phyloP scores from a whole-genome alignment of 2,797 vertebrate genomes.

The Sternarchorhynchus goeldii region DNA sequence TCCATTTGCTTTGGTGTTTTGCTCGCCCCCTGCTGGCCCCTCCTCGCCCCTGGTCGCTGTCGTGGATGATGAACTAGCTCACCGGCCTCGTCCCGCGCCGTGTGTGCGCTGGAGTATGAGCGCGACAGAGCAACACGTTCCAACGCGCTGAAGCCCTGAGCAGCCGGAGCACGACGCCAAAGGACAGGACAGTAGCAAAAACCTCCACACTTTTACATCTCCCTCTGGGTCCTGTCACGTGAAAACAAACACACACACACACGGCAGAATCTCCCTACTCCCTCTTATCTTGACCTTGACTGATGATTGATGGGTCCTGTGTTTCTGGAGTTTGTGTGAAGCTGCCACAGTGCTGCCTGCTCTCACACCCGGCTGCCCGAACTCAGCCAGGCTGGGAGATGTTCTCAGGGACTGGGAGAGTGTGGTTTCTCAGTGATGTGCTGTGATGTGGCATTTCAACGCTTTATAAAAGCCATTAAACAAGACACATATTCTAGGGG shows the following conservation, averaged over 20 bases:
- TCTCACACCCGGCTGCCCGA: slow-evolving; percentile 44
- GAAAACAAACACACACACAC: slow-evolving; percentile 6
- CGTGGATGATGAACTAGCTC: not conserved
- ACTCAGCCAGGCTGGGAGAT: not conserved
- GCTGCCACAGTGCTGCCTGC: slow-evolving; percentile 37
- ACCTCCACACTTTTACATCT: not conserved
- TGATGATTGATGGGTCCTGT: slow-evolving; percentile 26
- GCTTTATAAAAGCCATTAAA: no score
- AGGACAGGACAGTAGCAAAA: slow-evolving; percentile 33
- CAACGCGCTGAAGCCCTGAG: slow-evolving; percentile 34
- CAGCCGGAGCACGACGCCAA: slow-evolving; percentile 57
- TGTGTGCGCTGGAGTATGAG: slow-evolving; percentile 39
- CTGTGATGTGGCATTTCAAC: not conserved
- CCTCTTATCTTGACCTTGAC: slow-evolving; percentile 24
- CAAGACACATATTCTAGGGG: no score
- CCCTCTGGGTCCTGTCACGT: not conserved
- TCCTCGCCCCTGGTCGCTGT: not conserved
- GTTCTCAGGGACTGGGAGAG: not conserved
- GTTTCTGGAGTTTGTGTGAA: not conserved
- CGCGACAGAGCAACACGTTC: slow-evolving; percentile 36
- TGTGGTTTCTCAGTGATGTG: slow-evolving; percentile 6
- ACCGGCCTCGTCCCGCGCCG: not conserved
- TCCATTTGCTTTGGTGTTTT: no score
- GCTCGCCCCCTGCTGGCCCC: not conserved
- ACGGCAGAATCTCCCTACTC: not conserved